Evolutionary conservation across 2,113 vertebrate species (phyloP), one percentile per base, ranked within the genome.

Genomic region (Tympanuchus pallidicinctus): DNA sequence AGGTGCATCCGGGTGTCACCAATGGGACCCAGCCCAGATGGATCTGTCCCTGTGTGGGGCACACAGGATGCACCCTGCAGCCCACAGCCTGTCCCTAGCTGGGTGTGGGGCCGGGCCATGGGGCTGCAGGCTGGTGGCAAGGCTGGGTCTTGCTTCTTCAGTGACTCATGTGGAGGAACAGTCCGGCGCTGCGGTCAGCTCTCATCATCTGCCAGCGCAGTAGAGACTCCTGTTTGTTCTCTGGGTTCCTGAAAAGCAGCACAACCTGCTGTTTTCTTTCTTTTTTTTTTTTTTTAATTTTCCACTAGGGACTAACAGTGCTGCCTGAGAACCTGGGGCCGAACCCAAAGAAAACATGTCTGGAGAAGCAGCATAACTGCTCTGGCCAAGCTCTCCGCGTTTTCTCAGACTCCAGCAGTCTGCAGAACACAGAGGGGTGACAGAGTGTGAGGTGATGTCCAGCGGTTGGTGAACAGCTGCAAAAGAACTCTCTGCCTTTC

Each of bases 201-300:
- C 43, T 8, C 32, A 8, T 70, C 34, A 48, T 76, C 56, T 6
- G 2, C 10, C 65, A 87, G 69, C 0, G 1, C n/a, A 6, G 64
- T 63, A 69, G 82, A 56, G 91, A 47, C 43, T 61, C 3, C 0
- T 56, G 40, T 52, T 71, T 92, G 40, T 64, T 82, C 59, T 72
- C 22, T n/a, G 13, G 43, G 75, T 94, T 96, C 82, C 86, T 95
- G 82, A 94, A 96, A 94, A 95, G 90, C 82, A 84, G 66, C 71
- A 36, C 86, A 88, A 66, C 30, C 25, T 64, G 21, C 6, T 81
- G 13, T 45, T 36, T 83, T 86, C 18, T 19, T 50, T 28, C 12
- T 43, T 19, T 52, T 25, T 38, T 9, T 11, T 40, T 40, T 40
- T 69, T 22, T 81, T 61, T 0, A 2, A 54, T 90, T 87, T 86